A percentile compares a stretch with the other conserved stretches of the same genome.
phyloP scores from a whole-genome alignment of 1,140 invertebrate genomes.

The Amphibalanus amphitrite region DNA sequence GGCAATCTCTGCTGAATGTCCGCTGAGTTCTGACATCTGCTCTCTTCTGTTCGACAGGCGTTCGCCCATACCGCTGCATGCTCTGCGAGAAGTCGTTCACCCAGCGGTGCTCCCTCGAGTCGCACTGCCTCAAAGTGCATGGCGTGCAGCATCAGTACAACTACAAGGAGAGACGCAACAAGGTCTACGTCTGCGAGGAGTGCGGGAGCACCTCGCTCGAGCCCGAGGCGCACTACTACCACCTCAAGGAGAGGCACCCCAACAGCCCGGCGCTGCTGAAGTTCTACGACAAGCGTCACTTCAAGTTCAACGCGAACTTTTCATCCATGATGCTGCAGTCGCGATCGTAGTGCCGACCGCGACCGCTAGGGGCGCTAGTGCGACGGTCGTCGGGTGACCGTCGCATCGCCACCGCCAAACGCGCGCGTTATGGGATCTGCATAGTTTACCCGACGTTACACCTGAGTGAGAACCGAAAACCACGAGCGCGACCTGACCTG shows the following conservation, averaged over 20 bases:
- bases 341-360: neutral
- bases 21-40: neutral
- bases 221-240: constrained; percentile 85
- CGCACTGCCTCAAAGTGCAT: constrained; percentile 97
- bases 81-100: constrained; percentile 98
- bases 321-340: constrained; percentile 61
- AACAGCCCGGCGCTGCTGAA: constrained; percentile 87
- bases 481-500: too few relatives aligned
- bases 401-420: neutral
- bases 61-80: constrained; percentile 96
- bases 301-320: constrained; percentile 85
- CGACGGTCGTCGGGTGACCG: too few relatives aligned
- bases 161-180: constrained; percentile 91
- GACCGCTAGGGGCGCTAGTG: neutral
- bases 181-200: constrained; percentile 98
- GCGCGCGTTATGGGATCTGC: too few relatives aligned
- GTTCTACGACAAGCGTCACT: constrained; percentile 95
- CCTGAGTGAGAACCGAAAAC: too few relatives aligned
- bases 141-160: constrained; percentile 90
- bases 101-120: constrained; percentile 97
- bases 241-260: constrained; percentile 88
- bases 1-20: too few relatives aligned
- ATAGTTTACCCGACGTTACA: too few relatives aligned
- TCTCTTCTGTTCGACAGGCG: constrained; percentile 39
- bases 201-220: constrained; percentile 95